Percentiles rank a stretch among this genome's conserved stretches.
These are phyloP conservation scores for Seira ritae DNA, from an alignment of 2,888 invertebrate genomes.

Conservation along the genomic window DNA sequence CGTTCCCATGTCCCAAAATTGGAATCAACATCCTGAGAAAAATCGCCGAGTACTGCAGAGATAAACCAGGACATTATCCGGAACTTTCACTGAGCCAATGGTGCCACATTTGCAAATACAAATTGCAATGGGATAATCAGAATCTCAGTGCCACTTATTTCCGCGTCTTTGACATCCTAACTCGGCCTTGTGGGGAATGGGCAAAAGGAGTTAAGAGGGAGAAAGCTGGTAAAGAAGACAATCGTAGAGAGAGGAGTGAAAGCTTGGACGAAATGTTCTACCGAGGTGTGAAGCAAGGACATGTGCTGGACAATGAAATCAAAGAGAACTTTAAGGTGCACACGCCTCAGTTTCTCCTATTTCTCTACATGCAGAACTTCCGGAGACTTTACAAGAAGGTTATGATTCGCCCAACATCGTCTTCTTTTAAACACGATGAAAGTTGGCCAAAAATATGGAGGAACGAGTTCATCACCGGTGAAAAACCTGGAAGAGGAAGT, in stretches of 20 bases:
- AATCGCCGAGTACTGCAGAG: slow-evolving; percentile 47
- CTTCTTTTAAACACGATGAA: slow-evolving; percentile 32
- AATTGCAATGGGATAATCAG: slow-evolving; percentile 51
- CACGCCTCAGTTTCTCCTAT: slow-evolving; percentile 60
- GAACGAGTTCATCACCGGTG: not conserved
- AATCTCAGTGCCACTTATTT: slow-evolving; percentile 57
- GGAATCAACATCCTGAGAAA: slow-evolving; percentile 51
- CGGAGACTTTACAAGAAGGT: slow-evolving; percentile 52
- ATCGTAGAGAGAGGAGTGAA: not conserved
- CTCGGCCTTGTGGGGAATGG: slow-evolving; percentile 19
- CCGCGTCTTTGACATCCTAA: slow-evolving; percentile 57
- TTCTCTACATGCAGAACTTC: slow-evolving; percentile 67
- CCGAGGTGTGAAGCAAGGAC: not conserved
- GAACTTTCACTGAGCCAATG: slow-evolving; percentile 57
- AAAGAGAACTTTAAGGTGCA: slow-evolving; percentile 53
- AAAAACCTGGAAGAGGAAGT: slow-evolving; percentile 9
- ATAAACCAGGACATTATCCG: slow-evolving; percentile 55
- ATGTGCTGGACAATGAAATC: no score
- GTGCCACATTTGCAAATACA: slow-evolving; percentile 61
- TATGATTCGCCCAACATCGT: not conserved
- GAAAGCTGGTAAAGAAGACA: no score
- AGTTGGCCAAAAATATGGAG: slow-evolving; percentile 41
- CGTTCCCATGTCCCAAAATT: slow-evolving; percentile 55
- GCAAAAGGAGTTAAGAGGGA: no score
- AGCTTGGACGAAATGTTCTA: slow-evolving; percentile 41